phyloP scores from a whole-genome alignment of 1,140 invertebrate genomes.

The Orussus abietinus region DNA sequence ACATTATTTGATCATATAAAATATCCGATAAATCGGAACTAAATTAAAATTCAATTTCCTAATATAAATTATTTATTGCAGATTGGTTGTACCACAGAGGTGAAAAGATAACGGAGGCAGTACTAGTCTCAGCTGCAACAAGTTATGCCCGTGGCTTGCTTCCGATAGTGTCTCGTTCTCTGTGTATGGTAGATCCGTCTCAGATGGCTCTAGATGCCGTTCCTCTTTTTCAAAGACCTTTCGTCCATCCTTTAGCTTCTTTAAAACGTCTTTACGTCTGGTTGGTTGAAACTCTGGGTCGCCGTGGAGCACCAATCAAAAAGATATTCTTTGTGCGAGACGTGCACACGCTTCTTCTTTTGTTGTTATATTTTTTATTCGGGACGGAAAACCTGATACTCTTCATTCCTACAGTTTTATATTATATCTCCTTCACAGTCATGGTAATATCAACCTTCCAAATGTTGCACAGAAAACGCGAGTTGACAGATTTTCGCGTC shows the following conservation, averaged over 20 bases:
- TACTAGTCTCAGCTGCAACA: conserved; percentile 74
- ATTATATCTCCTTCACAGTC: conserved; percentile 66
- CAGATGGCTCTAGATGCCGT: conserved; percentile 64
- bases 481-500: conserved; percentile 69
- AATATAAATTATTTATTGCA: conserved; percentile 2
- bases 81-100: conserved; percentile 55
- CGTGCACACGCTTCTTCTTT: conserved; percentile 60
- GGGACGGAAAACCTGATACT: conserved; percentile 63
- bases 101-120: conserved; percentile 74
- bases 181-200: conserved; percentile 66
- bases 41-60: conserved; percentile 6
- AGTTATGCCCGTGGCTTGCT: conserved; percentile 75
- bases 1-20: conserved; percentile 10
- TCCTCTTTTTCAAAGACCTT: conserved; percentile 65
- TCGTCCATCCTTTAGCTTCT: conserved; percentile 67
- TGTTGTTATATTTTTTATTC: conserved; percentile 67
- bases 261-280: conserved; percentile 65
- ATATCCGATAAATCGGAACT: conserved; percentile 11
- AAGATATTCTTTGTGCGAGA: conserved; percentile 57
- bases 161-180: conserved; percentile 68
- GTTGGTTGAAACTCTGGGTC: conserved; percentile 62
- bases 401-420: conserved; percentile 65
- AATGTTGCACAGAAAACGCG: conserved; percentile 71
- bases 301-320: conserved; percentile 51
- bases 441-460: conserved; percentile 77